Percentiles rank a stretch among this genome's conserved stretches.
phyloP scores from a whole-genome alignment of 2,888 invertebrate genomes.

The Auanema sp. region DNA sequence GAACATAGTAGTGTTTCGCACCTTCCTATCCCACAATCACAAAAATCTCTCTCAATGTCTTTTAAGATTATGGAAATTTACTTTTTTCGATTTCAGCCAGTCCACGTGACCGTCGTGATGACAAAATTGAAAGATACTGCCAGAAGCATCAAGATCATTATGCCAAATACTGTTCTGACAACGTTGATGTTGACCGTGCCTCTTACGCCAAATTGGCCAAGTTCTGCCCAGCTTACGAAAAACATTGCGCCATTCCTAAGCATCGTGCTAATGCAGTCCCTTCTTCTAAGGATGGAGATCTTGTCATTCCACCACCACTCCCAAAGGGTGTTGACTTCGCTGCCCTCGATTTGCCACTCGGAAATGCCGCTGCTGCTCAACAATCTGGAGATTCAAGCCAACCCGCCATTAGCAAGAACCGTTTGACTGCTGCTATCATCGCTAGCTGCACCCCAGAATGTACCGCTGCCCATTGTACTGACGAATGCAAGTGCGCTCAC shows the following conservation, averaged over 20 bases:
- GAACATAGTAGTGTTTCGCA: neutral
- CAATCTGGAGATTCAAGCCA: too few relatives aligned
- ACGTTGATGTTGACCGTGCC: slow-evolving; percentile 29
- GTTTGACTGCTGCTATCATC: slow-evolving; percentile 48
- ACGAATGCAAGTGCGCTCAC: slow-evolving; percentile 54
- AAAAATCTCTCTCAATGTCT: neutral
- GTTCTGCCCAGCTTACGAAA: slow-evolving; percentile 57
- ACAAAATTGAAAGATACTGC: slow-evolving; percentile 44
- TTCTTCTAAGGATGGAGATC: slow-evolving; percentile 10
- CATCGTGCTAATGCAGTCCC: slow-evolving; percentile 1
- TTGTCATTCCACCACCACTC: slow-evolving; percentile 54
- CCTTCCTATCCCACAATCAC: too few relatives aligned
- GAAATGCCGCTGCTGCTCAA: slow-evolving; percentile 9
- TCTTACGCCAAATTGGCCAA: slow-evolving; percentile 46
- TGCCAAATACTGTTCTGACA: slow-evolving; percentile 45
- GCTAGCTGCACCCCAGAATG: slow-evolving; percentile 53
- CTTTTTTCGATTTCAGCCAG: slow-evolving; percentile 27
- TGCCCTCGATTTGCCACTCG: slow-evolving; percentile 44
- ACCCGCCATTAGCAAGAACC: slow-evolving; percentile 14
- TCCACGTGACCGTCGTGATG: slow-evolving; percentile 34
- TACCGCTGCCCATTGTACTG: slow-evolving; percentile 47
- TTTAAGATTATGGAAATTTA: slow-evolving; percentile 4
- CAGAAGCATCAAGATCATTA: slow-evolving; percentile 44
- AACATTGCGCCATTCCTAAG: slow-evolving; percentile 45
- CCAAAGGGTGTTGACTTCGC: slow-evolving; percentile 43